Percentiles rank a stretch among this genome's conserved stretches.
phyloP scores from a whole-genome alignment of 2,113 vertebrate species.

The Otis tarda region DNA sequence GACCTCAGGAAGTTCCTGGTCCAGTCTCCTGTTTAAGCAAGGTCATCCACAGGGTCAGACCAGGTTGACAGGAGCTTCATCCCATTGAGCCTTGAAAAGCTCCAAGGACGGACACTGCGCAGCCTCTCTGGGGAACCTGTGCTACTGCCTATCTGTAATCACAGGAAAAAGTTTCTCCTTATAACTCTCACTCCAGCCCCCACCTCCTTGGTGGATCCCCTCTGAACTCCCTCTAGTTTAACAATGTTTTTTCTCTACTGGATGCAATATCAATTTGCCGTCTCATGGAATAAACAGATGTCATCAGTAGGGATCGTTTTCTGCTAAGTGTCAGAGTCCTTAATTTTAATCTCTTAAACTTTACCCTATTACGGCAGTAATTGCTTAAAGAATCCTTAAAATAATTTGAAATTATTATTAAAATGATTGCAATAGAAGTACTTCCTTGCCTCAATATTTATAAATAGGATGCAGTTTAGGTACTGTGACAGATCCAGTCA shows the following conservation, averaged over 20 bases:
- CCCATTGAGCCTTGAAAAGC: background rate
- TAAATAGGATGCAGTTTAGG: background rate
- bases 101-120: background rate
- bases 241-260: background rate
- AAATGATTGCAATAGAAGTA: background rate
- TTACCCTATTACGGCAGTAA: background rate
- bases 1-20: background rate
- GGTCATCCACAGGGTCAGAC: background rate
- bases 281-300: background rate
- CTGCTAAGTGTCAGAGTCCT: background rate
- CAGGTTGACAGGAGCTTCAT: background rate
- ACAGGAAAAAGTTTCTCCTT: background rate
- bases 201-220: background rate
- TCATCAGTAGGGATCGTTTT: background rate
- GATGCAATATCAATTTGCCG: accelerated
- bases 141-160: background rate
- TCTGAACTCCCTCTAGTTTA: background rate
- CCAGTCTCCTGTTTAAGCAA: background rate
- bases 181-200: background rate
- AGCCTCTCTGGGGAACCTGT: background rate
- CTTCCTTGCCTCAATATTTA: background rate
- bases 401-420: background rate
- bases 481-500: background rate
- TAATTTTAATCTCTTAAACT: background rate
- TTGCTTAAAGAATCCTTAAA: background rate